Percentiles rank a stretch among this genome's conserved stretches.
Conservation (phyloP, 2,888 invertebrate species). For the Seira sanloemensis region DNA sequence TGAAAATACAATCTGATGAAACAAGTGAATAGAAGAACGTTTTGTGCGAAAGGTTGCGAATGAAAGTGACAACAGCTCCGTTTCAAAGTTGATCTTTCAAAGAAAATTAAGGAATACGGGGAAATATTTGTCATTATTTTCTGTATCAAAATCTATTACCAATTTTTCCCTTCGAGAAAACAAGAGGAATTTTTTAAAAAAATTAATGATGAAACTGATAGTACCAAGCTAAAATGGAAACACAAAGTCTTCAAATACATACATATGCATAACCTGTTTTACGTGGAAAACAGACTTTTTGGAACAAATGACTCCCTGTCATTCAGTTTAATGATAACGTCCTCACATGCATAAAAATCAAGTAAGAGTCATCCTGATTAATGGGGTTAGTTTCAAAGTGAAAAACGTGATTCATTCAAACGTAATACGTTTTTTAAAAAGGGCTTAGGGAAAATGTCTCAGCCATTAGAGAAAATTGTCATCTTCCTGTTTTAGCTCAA, state of each 20-base stretch:
- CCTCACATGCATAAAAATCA: neutral
- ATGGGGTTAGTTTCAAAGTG: slow-evolving; percentile 39
- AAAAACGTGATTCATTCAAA: slow-evolving; percentile 41
- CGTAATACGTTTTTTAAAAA: slow-evolving; percentile 1
- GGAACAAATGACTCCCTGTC: slow-evolving; percentile 23
- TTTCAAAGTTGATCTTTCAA: neutral
- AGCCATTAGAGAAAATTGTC: slow-evolving; percentile 39
- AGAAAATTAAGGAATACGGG: neutral
- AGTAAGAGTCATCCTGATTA: slow-evolving; percentile 45
- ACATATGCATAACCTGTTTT: no score
- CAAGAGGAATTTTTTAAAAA: slow-evolving; percentile 5
- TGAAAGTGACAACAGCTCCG: neutral
- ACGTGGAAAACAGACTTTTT: neutral
- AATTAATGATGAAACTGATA: slow-evolving; percentile 1
- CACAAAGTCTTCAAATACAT: neutral
- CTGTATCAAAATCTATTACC: neutral
- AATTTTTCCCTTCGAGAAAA: slow-evolving; percentile 12
- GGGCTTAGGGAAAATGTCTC: slow-evolving; percentile 26
- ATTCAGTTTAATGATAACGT: slow-evolving; percentile 23
- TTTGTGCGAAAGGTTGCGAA: neutral
- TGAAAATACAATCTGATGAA: neutral
- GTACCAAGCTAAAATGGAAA: neutral
- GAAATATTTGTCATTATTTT: neutral
- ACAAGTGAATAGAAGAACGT: neutral
- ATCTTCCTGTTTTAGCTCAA: slow-evolving; percentile 11